phyloP scores from a whole-genome alignment of 2,888 invertebrate species.

The Callimorpha dominula region DNA sequence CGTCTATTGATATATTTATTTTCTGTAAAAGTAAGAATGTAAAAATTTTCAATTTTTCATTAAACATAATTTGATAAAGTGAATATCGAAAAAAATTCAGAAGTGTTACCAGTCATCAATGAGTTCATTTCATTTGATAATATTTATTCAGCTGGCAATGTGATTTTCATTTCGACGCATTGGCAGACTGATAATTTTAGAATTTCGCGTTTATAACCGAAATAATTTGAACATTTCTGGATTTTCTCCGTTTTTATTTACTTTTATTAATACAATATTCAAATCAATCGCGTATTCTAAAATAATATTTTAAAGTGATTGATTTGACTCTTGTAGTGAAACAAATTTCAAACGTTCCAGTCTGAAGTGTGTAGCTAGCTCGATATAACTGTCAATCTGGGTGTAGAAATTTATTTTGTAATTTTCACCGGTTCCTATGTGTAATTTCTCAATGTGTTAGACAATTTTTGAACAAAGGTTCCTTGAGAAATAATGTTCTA shows the following conservation, averaged over 20 bases:
- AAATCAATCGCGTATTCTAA: slow-evolving; percentile 60
- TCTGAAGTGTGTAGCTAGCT: slow-evolving; percentile 86
- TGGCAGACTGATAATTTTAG: slow-evolving; percentile 71
- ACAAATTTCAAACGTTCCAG: slow-evolving; percentile 87
- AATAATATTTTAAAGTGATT: slow-evolving; percentile 68
- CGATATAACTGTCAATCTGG: slow-evolving; percentile 86
- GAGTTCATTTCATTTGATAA: not conserved
- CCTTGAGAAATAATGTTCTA: slow-evolving; percentile 82
- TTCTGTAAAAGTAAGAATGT: not conserved
- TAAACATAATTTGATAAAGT: not conserved
- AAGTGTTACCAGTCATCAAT: slow-evolving; percentile 6
- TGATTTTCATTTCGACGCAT: slow-evolving; percentile 67
- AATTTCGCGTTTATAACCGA: slow-evolving; percentile 74
- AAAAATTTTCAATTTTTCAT: not conserved
- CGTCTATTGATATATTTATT: not conserved
- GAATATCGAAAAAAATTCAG: not conserved
- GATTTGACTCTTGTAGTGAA: slow-evolving; percentile 84
- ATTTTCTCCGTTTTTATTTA: slow-evolving; percentile 57
- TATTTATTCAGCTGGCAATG: slow-evolving; percentile 57
- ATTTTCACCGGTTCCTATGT: slow-evolving; percentile 86
- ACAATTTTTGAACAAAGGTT: slow-evolving; percentile 76
- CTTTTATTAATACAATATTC: slow-evolving; percentile 54
- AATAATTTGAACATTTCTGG: slow-evolving; percentile 70
- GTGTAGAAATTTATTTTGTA: slow-evolving; percentile 86
- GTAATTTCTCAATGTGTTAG: slow-evolving; percentile 83